Evolutionary conservation across 1,140 invertebrate species (phyloP).

Genomic region (Psilanteris sp.): DNA sequence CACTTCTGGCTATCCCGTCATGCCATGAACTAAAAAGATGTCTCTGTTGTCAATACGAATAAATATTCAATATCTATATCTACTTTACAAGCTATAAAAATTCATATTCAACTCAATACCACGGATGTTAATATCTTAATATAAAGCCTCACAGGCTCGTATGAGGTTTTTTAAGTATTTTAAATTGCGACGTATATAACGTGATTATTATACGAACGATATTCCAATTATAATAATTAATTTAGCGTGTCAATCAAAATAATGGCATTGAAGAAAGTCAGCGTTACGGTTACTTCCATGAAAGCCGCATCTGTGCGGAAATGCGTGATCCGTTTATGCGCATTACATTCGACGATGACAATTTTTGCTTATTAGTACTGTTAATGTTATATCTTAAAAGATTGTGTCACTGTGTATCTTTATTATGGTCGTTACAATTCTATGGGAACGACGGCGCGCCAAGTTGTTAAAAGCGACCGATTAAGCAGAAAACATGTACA

Average conservation of each 20-base stretch:
- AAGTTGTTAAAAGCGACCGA: conserved; percentile 48
- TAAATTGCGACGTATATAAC: too few relatives aligned
- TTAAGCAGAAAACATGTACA: conserved; percentile 57
- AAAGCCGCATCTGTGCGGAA: conserved; percentile 17
- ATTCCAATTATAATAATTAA: too few relatives aligned
- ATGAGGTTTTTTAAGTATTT: too few relatives aligned
- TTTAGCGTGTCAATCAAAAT: too few relatives aligned
- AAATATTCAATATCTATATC: conserved; percentile 23
- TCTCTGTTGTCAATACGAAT: conserved; percentile 24
- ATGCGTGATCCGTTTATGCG: conserved; percentile 49
- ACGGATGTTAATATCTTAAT: too few relatives aligned
- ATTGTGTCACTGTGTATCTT: conserved; percentile 41
- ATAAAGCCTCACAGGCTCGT: too few relatives aligned
- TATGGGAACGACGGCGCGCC: conserved; percentile 35
- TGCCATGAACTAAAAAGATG: conserved; percentile 37
- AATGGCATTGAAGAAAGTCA: conserved; percentile 77
- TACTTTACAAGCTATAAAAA: conserved; percentile 1
- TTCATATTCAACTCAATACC: too few relatives aligned
- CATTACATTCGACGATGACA: conserved; percentile 49
- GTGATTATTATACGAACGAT: too few relatives aligned
- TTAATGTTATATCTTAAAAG: conserved; percentile 61
- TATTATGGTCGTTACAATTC: conserved; percentile 53
- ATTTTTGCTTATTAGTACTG: conserved; percentile 63
- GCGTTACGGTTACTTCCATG: conserved; percentile 62
- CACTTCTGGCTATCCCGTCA: conserved; percentile 17